Evolutionary conservation across 1,140 invertebrate genomes (phyloP).

Genomic region (Nebria ingens): DNA sequence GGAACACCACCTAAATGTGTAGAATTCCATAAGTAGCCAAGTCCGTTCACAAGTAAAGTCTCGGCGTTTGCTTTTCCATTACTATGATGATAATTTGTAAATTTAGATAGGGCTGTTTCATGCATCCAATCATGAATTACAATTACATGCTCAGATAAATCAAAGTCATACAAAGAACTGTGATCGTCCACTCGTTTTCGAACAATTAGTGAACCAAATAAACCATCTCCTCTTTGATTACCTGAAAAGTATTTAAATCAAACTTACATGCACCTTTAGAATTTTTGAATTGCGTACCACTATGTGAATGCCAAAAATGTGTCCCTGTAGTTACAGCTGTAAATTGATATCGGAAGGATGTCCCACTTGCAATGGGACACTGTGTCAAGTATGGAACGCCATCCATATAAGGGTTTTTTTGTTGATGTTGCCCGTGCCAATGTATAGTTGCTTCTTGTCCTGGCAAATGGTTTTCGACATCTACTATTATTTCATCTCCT

Average conservation of each 20-base stretch:
- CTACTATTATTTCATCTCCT: conserved; percentile 46
- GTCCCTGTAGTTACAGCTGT: conserved; percentile 61
- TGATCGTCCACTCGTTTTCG: conserved; percentile 27
- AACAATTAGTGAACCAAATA: conserved; percentile 37
- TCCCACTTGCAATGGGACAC: conserved; percentile 69
- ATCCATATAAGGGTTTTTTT: conserved; percentile 71
- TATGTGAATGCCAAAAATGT: conserved; percentile 82
- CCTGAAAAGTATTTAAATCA: no score
- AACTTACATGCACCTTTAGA: no score
- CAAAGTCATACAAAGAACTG: conserved; percentile 31
- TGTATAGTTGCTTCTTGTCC: conserved; percentile 71
- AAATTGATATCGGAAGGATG: conserved; percentile 69
- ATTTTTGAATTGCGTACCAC: conserved; percentile 34
- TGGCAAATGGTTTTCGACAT: conserved; percentile 67
- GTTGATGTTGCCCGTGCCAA: conserved; percentile 74
- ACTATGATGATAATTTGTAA: conserved; percentile 40
- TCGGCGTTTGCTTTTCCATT: conserved; percentile 39
- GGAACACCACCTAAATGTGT: not conserved
- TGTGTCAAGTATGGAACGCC: conserved; percentile 80
- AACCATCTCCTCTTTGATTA: conserved; percentile 37
- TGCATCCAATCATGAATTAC: conserved; percentile 32
- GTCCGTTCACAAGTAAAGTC: conserved; percentile 13
- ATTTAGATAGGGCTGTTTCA: conserved; percentile 25
- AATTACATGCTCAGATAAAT: conserved; percentile 30
- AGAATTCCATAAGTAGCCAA: conserved; percentile 7